Base-by-base conservation (phyloP, 2,888 invertebrate species). In the Athalia rosae region DNA sequence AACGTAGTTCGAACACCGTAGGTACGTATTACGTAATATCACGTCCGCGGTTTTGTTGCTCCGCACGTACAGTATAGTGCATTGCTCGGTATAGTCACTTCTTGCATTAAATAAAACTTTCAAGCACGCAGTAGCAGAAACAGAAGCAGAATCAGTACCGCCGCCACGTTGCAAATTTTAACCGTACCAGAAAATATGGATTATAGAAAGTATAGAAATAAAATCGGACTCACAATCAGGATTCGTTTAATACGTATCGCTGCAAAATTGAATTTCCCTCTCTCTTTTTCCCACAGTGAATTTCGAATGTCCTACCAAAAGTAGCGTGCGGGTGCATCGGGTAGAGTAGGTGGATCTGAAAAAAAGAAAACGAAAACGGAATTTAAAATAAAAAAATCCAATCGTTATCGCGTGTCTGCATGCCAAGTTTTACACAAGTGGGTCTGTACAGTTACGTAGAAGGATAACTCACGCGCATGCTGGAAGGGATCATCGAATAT, bases 391-490 rank as follows among this genome's bases (percentile, higher is more conserved):
- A 11, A 58, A 71, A 71, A 58, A 45, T n/a, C 15, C 15, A 58
- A 58, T 56, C 28, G 9, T 41, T 6, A 71, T 71, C 71, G 71
- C 71, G 71, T 71, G 71, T 71, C 71, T n/a, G 7, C 6, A 9
- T 13, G 58, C 13, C 58, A 58, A 58, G 71, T 58, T 8, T 48
- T 41, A 48, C 66, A 66, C 47, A 8, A 11, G n/a, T 43, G 62
- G 45, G n/a, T 0, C 43, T n/a, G 45, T n/a, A 64, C 47, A 8
- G 45, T 64, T 47, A 47, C 45, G 9, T 3, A 45, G n/a, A 58
- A 47, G 28, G n/a, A 28, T 28, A 28, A 28, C 28, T 28, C 28
- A 28, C 28, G 28, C 28, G 28, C 28, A 28, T 28, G 0, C 28
- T 28, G 28, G 28, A 28, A 28, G 28, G 28, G 28, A 28, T 28